Base-by-base conservation (phyloP, 2,888 invertebrate genomes). In the Habroteleia sp. region DNA sequence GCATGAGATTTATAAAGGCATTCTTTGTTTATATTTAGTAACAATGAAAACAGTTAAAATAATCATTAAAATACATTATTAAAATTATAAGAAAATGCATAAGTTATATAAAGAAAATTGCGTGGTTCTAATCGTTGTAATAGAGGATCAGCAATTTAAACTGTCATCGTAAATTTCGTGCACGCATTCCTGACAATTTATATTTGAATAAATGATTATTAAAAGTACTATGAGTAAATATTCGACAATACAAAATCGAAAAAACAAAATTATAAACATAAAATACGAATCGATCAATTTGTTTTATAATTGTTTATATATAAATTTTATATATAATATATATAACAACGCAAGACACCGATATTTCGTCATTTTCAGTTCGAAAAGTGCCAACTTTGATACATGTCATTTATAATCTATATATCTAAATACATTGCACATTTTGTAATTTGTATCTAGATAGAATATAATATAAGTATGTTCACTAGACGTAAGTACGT, bases 361-460 rank as follows among this genome's bases (percentile, higher is more conserved):
- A 16, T 10, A 29, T 27, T 29, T 41, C 54, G 20, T 29, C 11
- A 41, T 29, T 5, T 13, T 54, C 25, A 39, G 29, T 48, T 62
- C 31, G 3, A 20, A 58, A 58, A 25, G 31, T 48, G 48, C 62
- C 48, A 62, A 48, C 29, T 48, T 63, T 6, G 11, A 29, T 46
- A 23, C 16, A 35, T n/a, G 13, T 39, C 23, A 14, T 25, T 16
- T 29, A 50, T 42, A n/a, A n/a, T n/a, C n/a, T 42, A 27, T 65
- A 52, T 65, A 48, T 56, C 48, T 54, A 56, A 66, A 56, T 66
- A 56, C 56, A 66, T 66, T 66, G 66, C 66, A 66, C 66, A 46
- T 66, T 20, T 25, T 56, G 37, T 66, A 66, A 42, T 48, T 48
- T 66, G 44, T 44, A 56, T 56, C 54, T 66, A 66, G 48, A 48